A percentile compares a stretch with the other conserved stretches of the same genome.
These are phyloP conservation scores for Spea multiplicata DNA, from an alignment of 2,113 vertebrate species.

Conservation along the genomic window DNA sequence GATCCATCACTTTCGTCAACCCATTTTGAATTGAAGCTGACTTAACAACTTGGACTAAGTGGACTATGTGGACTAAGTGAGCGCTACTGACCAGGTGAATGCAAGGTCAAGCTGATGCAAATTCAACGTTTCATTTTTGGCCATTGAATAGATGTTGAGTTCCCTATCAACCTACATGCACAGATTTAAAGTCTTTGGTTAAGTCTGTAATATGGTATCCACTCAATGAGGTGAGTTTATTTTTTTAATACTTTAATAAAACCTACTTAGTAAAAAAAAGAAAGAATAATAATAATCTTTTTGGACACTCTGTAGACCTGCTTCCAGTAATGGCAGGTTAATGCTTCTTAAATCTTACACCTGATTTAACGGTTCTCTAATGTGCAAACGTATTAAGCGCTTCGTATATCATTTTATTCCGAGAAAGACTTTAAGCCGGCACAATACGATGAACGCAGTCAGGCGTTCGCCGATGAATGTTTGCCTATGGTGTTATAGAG, in stretches of 20 bases:
- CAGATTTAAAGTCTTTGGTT: neutral
- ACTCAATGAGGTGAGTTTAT: neutral
- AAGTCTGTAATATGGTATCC: neutral
- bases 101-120: no score
- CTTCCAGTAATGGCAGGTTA: neutral
- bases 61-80: no score
- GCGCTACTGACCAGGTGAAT: no score
- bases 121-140: no score
- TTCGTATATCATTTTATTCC: constrained; percentile 8
- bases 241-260: neutral
- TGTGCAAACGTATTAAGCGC: constrained; percentile 27
- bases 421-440: neutral
- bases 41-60: no score
- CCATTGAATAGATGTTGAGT: no score
- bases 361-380: constrained; percentile 28
- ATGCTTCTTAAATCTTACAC: constrained; percentile 18
- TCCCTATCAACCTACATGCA: neutral
- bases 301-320: constrained; percentile 20
- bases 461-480: neutral
- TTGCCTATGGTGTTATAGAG: neutral
- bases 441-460: constrained; percentile 9
- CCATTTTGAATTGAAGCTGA: no score
- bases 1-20: no score
- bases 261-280: neutral
- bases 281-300: constrained; percentile 1